Conservation (phyloP, 2,797 vertebrate species). For the Molossus molossus region DNA sequence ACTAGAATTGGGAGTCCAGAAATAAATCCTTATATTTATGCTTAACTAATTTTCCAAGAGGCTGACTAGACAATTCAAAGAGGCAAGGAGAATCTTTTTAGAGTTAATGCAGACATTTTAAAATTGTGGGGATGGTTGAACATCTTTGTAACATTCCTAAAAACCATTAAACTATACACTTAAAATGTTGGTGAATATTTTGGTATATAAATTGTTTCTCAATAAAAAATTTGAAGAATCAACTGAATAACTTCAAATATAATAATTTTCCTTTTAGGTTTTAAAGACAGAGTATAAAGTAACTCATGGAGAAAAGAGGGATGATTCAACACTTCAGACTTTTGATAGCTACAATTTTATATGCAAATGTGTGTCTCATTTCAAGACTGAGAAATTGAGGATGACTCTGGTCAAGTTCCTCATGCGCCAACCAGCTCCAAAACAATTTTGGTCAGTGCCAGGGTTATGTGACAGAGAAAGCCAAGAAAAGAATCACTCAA, state of each 20-base stretch:
- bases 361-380: background rate
- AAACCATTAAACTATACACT: background rate
- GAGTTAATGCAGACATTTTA: background rate
- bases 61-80: background rate
- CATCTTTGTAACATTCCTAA: background rate
- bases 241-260: background rate
- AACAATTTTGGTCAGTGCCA: background rate
- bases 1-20: background rate
- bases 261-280: background rate
- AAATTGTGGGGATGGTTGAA: background rate
- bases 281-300: slow-evolving; percentile 39
- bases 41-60: slow-evolving; percentile 12
- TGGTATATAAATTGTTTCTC: background rate
- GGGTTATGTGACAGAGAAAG: background rate
- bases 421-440: background rate
- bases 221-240: slow-evolving; percentile 52
- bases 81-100: background rate
- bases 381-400: slow-evolving; percentile 32
- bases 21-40: background rate
- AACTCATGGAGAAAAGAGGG: background rate
- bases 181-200: background rate
- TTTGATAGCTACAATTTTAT: slow-evolving; percentile 37
- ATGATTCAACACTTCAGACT: background rate
- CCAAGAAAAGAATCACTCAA: background rate
- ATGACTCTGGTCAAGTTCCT: background rate